A percentile compares a stretch with the other conserved stretches of the same genome.
These are phyloP conservation scores for Archips xylosteana DNA, from an alignment of 2,888 invertebrate species.

Conservation along the genomic window DNA sequence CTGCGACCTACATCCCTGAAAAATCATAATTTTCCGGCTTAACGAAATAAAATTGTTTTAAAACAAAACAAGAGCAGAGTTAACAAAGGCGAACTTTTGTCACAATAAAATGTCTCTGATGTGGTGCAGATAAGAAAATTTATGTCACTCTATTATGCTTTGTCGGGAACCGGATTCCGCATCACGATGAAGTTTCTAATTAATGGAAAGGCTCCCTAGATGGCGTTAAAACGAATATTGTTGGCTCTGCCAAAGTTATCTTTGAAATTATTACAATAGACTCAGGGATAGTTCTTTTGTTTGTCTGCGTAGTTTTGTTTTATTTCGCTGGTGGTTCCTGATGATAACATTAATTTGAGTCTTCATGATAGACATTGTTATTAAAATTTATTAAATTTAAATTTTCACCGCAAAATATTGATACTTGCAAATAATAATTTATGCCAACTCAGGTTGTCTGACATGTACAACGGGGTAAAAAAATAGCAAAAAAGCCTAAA, in stretches of 20 bases:
- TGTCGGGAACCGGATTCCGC: conserved; percentile 51
- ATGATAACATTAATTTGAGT: neutral
- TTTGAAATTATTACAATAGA: conserved; percentile 10
- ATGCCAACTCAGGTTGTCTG: no score
- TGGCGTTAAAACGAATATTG: conserved; percentile 28
- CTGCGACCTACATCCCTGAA: conserved; percentile 1
- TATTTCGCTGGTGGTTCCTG: neutral
- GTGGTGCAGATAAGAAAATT: conserved; percentile 55
- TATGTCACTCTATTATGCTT: conserved; percentile 57
- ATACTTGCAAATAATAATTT: no score
- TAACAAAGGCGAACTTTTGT: conserved; percentile 50
- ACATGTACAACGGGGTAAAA: no score
- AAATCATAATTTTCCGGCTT: conserved; percentile 14
- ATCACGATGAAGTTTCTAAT: conserved; percentile 63
- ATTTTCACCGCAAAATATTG: no score
- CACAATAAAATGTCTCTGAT: conserved; percentile 54
- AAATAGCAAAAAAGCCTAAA: no score
- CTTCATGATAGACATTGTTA: neutral
- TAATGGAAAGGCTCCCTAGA: conserved; percentile 57
- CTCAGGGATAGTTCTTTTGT: conserved; percentile 2
- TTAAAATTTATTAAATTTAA: neutral
- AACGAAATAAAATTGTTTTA: conserved; percentile 36
- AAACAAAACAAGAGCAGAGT: conserved; percentile 44
- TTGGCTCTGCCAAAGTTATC: conserved; percentile 22
- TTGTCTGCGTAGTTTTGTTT: conserved; percentile 1